Percentiles rank a stretch among this genome's conserved stretches.
These are phyloP conservation scores for Gastrophryne carolinensis DNA, from an alignment of 2,797 vertebrate species.

Conservation along the genomic window DNA sequence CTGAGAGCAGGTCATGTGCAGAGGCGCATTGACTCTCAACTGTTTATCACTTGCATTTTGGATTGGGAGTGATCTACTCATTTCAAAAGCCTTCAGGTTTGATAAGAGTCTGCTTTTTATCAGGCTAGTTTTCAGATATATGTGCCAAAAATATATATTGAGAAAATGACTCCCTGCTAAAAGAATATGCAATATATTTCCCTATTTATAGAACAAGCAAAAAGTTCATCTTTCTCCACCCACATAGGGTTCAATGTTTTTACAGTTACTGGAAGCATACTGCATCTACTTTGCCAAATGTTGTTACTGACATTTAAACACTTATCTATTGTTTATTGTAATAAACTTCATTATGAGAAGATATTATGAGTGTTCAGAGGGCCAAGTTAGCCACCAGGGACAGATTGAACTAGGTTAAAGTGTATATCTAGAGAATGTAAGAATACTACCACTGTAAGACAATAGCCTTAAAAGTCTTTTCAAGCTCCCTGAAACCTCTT, in stretches of 20 bases:
- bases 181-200: background rate
- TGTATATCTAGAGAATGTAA: too few relatives aligned
- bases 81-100: background rate
- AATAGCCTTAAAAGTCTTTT: too few relatives aligned
- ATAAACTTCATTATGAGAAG: background rate
- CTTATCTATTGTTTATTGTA: background rate
- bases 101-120: background rate
- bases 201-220: background rate
- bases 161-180: background rate
- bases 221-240: background rate
- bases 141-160: background rate
- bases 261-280: background rate
- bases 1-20: background rate
- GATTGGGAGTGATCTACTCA: background rate
- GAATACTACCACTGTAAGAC: too few relatives aligned
- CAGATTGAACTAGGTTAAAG: too few relatives aligned
- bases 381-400: too few relatives aligned
- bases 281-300: constrained; percentile 3
- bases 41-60: background rate
- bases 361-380: too few relatives aligned
- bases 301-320: background rate
- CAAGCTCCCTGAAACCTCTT: too few relatives aligned
- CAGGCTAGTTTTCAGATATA: background rate
- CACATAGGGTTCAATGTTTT: background rate
- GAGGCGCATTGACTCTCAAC: background rate